Base-by-base conservation (phyloP, 2,888 invertebrate genomes). In the Cactoblastis cactorum region DNA sequence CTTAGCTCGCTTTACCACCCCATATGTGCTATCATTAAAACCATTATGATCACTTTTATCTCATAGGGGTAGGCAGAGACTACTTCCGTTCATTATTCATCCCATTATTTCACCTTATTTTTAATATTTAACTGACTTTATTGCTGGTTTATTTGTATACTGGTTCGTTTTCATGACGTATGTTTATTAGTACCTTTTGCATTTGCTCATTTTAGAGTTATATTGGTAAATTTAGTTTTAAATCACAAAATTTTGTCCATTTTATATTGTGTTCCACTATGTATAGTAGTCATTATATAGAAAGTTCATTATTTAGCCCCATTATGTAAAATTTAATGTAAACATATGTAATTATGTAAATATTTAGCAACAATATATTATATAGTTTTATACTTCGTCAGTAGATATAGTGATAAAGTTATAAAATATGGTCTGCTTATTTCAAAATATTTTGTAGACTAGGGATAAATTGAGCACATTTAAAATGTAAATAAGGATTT, bases 361-460 rank as follows among this genome's bases (percentile, higher is more conserved):
- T 82, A 85, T 66, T 67, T 68, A 76, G 71, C 66, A 54, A 62
- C 67, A 70, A 69, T 24, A 45, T 66, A 65, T 76, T 74, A 74
- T 76, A n/a, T n/a, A n/a, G n/a, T 83, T 81, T 83, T 83, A 71
- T 83, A 83, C 74, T 74, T 67, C 69, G 64, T 69, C 65, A 66
- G 73, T 78, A 73, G 64, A 54, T 51, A 51, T 62, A 63, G 57
- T 50, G 39, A 63, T 54, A 62, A 14, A 62, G 67, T 62, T 57
- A 61, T 63, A 58, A 63, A 61, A 47, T 57, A 61, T 61, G 53
- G 67, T 74, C 68, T 59, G 72, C 71, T 74, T 67, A 62, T 58
- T 57, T 61, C 59, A 54, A 55, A 59, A 53, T 48, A 51, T 58
- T 37, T 57, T 54, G 59, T 59, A 61, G 54, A 56, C 58, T 56